These are phyloP conservation scores for Acanthisitta chloris DNA, from an alignment of 2,113 vertebrate genomes.

Conservation along the genomic window DNA sequence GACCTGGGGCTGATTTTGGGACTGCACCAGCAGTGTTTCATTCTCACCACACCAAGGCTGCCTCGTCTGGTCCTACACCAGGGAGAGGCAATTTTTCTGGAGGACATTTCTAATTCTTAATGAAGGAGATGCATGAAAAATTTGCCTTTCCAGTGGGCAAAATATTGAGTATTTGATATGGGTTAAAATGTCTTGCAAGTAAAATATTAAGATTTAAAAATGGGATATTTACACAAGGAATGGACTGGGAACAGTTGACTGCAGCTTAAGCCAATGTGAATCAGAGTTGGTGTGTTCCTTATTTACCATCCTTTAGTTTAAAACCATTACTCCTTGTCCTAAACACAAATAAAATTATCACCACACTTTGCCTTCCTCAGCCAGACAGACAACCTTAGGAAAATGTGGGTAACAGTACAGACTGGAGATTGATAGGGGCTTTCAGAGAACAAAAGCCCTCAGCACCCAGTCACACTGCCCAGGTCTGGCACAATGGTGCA, in stretches of 20 bases:
- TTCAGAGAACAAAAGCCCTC: background rate
- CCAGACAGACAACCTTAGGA: background rate
- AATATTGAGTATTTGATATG: background rate
- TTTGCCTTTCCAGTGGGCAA: background rate
- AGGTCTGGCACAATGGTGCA: background rate
- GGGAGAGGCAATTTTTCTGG: background rate
- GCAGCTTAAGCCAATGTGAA: background rate
- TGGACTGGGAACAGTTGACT: background rate
- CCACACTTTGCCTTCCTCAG: background rate
- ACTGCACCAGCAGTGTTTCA: fast-evolving
- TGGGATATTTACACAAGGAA: background rate
- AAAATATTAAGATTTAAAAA: background rate
- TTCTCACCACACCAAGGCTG: fast-evolving
- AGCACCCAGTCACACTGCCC: background rate
- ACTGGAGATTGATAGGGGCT: background rate
- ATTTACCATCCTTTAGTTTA: background rate
- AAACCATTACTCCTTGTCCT: background rate
- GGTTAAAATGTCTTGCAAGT: background rate
- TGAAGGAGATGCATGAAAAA: background rate
- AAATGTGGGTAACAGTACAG: background rate
- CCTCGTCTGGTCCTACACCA: background rate
- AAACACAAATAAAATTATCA: background rate
- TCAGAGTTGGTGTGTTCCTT: background rate
- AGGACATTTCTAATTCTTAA: background rate
- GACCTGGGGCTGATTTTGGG: background rate